Conservation (phyloP, 1,140 invertebrate genomes). For the Drosophila ogumai region DNA sequence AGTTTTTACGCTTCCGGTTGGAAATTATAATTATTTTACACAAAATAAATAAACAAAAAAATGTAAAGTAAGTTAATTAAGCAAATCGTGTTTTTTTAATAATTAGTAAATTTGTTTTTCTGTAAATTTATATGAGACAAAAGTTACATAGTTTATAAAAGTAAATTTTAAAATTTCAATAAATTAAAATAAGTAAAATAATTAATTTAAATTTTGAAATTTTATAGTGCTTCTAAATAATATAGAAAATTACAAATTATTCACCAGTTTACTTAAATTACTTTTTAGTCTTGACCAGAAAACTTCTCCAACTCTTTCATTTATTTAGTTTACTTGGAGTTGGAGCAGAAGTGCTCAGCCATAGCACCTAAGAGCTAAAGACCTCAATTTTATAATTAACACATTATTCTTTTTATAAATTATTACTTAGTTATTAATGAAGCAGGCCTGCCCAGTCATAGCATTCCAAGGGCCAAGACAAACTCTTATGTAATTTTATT, state of each 20-base stretch:
- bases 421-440: no score
- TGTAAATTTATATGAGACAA: no score
- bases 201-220: rapidly evolving
- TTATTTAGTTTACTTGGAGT: background rate
- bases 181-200: no score
- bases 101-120: background rate
- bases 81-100: background rate
- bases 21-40: background rate
- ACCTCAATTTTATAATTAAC: background rate
- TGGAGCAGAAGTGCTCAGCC: background rate
- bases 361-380: background rate
- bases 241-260: background rate
- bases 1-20: slow-evolving; percentile 16
- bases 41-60: background rate
- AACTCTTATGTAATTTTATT: no score
- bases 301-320: background rate
- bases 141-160: background rate
- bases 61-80: background rate
- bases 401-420: no score
- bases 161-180: background rate
- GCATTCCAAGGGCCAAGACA: background rate
- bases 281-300: background rate
- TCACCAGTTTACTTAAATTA: background rate
- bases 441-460: background rate
- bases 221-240: background rate